Base-by-base conservation (phyloP, 2,797 vertebrate genomes). In the Hephaestus fuliginosus region DNA sequence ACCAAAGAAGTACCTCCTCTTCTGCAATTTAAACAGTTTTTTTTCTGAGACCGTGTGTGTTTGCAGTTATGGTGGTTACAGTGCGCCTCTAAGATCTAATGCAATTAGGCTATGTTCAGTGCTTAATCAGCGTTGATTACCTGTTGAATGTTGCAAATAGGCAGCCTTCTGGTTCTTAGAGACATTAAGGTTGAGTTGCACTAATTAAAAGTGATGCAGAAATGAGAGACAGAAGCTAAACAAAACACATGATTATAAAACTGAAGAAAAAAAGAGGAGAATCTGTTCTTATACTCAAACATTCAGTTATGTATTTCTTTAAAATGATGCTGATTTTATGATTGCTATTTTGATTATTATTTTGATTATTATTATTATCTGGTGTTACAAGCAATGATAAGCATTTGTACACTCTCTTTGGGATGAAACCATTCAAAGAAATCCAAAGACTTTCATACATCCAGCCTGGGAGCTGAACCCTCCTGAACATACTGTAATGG, bases 61-160 rank as follows among this genome's bases (percentile, higher is more conserved):
- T 91, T 86, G 80, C 86, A 81, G 85, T 77, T 85, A 85, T 60
- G 62, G 68, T 75, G 78, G 66, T 85, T 86, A 79, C 64, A 86
- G 74, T 67, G 73, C 82, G 76, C 84, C 82, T 85, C 82, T 84
- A 74, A 85, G 78, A 89, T 90, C 83, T 88, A 88, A 93, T 89
- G 89, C 86, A 93, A 92, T 94, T 92, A 93, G 69, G 25, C 80
- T 71, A 83, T 84, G 83, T 87, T 91, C 84, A 88, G 90, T 70
- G 79, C 80, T 81, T 93, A 92, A 94, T 94, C 91, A 93, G 90
- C 79, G 88, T 84, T 93, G 89, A 94, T 92, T 93, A 94, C 88
- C 90, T 92, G 92, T 93, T 94, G 89, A 91, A 89, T 52, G n/a
- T 58, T 73, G 74, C 58, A 77, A 78, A 87, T 39, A 87, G 76